Evolutionary conservation across 2,888 invertebrate genomes (phyloP).

Genomic region (Drosophila limbata): DNA sequence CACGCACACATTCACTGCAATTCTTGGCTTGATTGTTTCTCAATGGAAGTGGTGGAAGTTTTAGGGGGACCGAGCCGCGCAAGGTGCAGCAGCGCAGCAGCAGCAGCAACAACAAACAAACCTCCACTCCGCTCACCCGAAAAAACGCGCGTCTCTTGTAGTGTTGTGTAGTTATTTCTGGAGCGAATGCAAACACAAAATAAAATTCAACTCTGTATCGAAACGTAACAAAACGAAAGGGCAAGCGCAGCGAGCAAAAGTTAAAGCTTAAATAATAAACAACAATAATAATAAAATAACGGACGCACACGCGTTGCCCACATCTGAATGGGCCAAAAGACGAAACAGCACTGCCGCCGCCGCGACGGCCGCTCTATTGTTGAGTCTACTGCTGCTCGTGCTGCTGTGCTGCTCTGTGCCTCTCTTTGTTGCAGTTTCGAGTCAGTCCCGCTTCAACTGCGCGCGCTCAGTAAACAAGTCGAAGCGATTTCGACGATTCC

Average conservation of each 20-base stretch:
- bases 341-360: slow-evolving; percentile 73
- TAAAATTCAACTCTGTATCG: slow-evolving; percentile 48
- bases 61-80: slow-evolving; percentile 37
- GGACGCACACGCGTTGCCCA: slow-evolving; percentile 79
- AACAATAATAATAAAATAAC: slow-evolving; percentile 67
- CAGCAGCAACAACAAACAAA: slow-evolving; percentile 46
- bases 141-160: slow-evolving; percentile 46
- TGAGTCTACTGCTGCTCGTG: slow-evolving; percentile 28
- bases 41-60: slow-evolving; percentile 60
- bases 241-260: slow-evolving; percentile 72
- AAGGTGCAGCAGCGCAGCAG: slow-evolving; percentile 41
- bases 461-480: slow-evolving; percentile 79
- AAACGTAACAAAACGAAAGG: slow-evolving; percentile 68
- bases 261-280: slow-evolving; percentile 75
- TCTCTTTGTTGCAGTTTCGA: slow-evolving; percentile 59
- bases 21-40: slow-evolving; percentile 73
- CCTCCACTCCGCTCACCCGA: slow-evolving; percentile 56
- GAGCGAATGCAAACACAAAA: slow-evolving; percentile 49
- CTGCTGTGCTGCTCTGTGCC: slow-evolving; percentile 24
- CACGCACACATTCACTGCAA: slow-evolving; percentile 59
- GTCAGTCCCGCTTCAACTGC: slow-evolving; percentile 64
- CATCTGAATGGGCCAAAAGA: slow-evolving; percentile 78
- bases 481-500: slow-evolving; percentile 80
- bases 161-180: slow-evolving; percentile 49
- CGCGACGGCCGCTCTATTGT: slow-evolving; percentile 61